Conservation (phyloP, 2,797 vertebrate species). For the Schizothorax lantsangensis region DNA sequence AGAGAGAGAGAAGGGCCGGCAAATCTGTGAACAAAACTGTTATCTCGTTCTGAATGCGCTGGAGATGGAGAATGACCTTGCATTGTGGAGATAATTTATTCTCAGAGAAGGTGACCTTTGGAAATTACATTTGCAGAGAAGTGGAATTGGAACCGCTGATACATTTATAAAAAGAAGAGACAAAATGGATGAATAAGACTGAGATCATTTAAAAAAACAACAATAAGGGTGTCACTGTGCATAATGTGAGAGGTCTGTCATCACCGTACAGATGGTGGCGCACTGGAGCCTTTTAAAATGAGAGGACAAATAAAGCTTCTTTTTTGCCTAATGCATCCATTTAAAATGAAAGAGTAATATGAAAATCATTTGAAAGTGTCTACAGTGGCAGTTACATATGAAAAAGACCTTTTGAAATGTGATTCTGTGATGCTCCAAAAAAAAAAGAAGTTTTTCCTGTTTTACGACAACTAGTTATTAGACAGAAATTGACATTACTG, state of each 20-base stretch:
- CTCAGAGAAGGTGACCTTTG: constrained; percentile 67
- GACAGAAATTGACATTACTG: constrained; percentile 7
- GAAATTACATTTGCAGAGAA: constrained; percentile 71
- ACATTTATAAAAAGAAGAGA: constrained; percentile 50
- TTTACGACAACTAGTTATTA: neutral
- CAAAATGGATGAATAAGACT: constrained; percentile 46
- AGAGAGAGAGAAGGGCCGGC: constrained; percentile 25
- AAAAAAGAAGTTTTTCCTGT: neutral
- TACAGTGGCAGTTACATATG: neutral
- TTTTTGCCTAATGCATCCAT: constrained; percentile 30
- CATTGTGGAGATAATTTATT: constrained; percentile 63
- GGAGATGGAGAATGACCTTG: constrained; percentile 57
- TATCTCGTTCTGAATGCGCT: constrained; percentile 53
- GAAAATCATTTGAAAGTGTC: constrained; percentile 32
- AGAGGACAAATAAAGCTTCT: constrained; percentile 15
- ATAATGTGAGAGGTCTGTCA: constrained; percentile 27
- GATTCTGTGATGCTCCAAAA: neutral
- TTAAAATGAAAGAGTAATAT: constrained; percentile 30
- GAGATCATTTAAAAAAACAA: constrained; percentile 42
- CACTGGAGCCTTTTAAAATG: constrained; percentile 36
- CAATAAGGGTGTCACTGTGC: constrained; percentile 11
- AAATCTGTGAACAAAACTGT: constrained; percentile 57
- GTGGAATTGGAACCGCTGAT: constrained; percentile 49
- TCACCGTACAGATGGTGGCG: constrained; percentile 9
- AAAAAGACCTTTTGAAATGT: neutral